Evolutionary conservation across 2,113 vertebrate species (phyloP).

Genomic region (Mesitornis unicolor): DNA sequence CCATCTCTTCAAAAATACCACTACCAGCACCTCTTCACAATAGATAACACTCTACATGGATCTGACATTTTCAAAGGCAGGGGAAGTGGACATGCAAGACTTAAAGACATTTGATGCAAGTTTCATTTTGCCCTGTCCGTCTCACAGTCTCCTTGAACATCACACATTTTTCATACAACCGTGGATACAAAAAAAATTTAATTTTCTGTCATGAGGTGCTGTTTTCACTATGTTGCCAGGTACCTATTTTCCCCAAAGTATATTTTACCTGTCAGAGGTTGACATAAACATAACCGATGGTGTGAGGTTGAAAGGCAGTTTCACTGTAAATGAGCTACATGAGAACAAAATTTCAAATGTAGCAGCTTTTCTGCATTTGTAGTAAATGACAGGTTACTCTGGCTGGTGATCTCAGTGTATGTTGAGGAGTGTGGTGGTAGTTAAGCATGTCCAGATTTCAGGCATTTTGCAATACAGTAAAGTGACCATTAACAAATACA

Average conservation of each 20-base stretch:
- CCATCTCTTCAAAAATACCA: neutral
- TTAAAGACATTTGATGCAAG: neutral
- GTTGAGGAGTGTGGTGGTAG: neutral
- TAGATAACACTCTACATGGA: neutral
- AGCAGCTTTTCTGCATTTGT: neutral
- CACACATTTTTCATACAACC: neutral
- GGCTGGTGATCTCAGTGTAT: neutral
- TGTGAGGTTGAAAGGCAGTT: constrained; percentile 4
- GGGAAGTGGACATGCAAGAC: neutral
- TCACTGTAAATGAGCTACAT: constrained; percentile 2
- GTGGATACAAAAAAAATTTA: neutral
- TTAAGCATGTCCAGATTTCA: neutral
- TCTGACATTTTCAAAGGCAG: neutral
- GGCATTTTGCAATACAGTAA: neutral
- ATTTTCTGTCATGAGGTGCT: neutral
- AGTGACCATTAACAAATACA: neutral
- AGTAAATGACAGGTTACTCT: neutral
- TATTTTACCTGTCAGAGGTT: neutral
- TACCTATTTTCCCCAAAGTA: neutral
- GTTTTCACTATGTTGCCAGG: neutral
- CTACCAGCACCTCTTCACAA: neutral
- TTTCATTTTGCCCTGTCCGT: neutral
- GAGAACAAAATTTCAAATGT: neutral
- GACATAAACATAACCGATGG: neutral
- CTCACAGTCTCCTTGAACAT: neutral